Percentiles rank a stretch among this genome's conserved stretches.
Conservation (phyloP, 2,888 invertebrate species). For the Sarcophaga subvicina region DNA sequence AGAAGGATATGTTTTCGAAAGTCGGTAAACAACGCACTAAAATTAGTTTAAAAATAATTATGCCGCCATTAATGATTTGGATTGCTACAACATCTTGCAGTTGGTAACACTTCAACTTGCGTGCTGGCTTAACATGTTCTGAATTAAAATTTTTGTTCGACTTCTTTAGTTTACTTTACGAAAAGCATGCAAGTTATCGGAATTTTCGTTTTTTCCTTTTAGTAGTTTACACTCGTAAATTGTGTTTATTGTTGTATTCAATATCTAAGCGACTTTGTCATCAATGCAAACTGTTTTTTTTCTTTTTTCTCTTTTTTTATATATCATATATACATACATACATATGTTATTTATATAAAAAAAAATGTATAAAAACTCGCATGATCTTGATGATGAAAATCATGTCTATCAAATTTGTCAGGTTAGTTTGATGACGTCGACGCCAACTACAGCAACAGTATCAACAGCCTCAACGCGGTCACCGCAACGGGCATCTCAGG, state of each 20-base stretch:
- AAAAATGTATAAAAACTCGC: slow-evolving; percentile 13
- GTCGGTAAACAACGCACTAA: too few species aligned
- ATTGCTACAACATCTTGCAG: too few species aligned
- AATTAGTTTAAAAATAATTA: too few species aligned
- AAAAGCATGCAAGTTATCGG: neutral
- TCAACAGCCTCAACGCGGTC: slow-evolving; percentile 62
- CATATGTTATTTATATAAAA: slow-evolving; percentile 7
- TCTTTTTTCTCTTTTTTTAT: slow-evolving; percentile 42
- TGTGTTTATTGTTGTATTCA: neutral
- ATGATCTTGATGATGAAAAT: slow-evolving; percentile 63
- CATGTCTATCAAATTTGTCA: slow-evolving; percentile 75
- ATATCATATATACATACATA: slow-evolving; percentile 16
- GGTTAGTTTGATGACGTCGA: slow-evolving; percentile 81
- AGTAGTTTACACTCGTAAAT: neutral
- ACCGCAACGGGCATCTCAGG: slow-evolving; percentile 59
- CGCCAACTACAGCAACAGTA: slow-evolving; percentile 72
- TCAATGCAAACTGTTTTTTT: slow-evolving; percentile 66
- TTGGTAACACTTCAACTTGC: too few species aligned
- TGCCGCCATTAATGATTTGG: too few species aligned
- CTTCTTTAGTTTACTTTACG: too few species aligned
- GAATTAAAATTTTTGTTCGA: too few species aligned
- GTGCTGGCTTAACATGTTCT: too few species aligned
- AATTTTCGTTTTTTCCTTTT: neutral
- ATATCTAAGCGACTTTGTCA: slow-evolving; percentile 47
- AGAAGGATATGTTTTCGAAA: too few species aligned